phyloP scores from a whole-genome alignment of 2,797 vertebrate genomes.

The Apogon talboti region DNA sequence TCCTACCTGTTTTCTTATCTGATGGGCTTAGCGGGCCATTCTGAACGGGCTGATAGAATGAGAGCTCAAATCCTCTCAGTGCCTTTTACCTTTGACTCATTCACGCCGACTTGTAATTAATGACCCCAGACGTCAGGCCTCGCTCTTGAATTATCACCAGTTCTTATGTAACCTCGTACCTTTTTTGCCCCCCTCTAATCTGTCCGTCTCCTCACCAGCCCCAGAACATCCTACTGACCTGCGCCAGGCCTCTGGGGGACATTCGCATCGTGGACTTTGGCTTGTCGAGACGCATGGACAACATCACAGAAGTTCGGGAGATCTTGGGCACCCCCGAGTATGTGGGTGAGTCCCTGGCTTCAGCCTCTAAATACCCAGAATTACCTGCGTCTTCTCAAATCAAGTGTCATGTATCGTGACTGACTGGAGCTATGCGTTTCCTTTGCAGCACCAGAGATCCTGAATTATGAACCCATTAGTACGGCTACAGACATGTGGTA shows the following conservation, averaged over 20 bases:
- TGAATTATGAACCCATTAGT: slow-evolving; percentile 88
- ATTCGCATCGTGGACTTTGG: slow-evolving; percentile 90
- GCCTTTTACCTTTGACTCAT: slow-evolving; percentile 5
- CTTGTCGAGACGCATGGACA: slow-evolving; percentile 85
- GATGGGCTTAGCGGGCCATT: slow-evolving; percentile 60
- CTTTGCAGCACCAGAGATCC: slow-evolving; percentile 86
- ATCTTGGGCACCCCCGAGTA: slow-evolving; percentile 90
- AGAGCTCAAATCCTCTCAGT: slow-evolving; percentile 42
- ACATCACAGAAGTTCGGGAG: slow-evolving; percentile 84
- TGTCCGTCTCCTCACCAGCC: slow-evolving; percentile 75
- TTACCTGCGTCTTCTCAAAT: slow-evolving; percentile 8
- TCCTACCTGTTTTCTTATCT: slow-evolving; percentile 35
- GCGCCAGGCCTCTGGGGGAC: slow-evolving; percentile 85
- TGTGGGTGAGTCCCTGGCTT: slow-evolving; percentile 82
- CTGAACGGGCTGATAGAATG: slow-evolving; percentile 27
- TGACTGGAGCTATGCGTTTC: slow-evolving; percentile 46
- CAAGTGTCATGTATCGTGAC: slow-evolving; percentile 2
- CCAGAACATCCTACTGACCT: slow-evolving; percentile 88
- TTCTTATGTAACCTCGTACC: slow-evolving; percentile 31
- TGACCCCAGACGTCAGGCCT: slow-evolving; percentile 19
- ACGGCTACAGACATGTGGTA: slow-evolving; percentile 91
- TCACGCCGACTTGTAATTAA: not conserved
- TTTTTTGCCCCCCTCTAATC: slow-evolving; percentile 48
- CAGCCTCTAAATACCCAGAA: not conserved
- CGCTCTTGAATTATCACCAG: slow-evolving; percentile 3